Evolutionary conservation across 2,797 vertebrate genomes (phyloP).

Genomic region (Notolabrus celidotus): DNA sequence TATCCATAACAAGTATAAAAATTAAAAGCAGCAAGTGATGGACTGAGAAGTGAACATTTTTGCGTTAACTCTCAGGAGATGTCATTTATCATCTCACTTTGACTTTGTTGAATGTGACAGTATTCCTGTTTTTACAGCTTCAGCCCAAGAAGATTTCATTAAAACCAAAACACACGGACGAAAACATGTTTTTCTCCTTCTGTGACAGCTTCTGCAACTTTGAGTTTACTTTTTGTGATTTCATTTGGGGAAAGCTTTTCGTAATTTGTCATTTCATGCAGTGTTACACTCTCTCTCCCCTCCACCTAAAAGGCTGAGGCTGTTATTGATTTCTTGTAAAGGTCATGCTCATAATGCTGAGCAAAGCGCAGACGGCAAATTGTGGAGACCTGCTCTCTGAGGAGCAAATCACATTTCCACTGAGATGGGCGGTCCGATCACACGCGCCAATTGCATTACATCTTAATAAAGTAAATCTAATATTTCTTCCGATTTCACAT

Average conservation of each 20-base stretch:
- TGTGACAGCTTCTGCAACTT: neutral
- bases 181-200: neutral
- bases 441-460: constrained; percentile 30
- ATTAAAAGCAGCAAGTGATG: no score
- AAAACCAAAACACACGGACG: neutral
- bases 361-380: constrained; percentile 11
- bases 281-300: neutral
- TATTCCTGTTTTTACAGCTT: neutral
- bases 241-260: neutral
- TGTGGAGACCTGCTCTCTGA: constrained; percentile 8
- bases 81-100: neutral
- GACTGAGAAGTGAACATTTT: no score
- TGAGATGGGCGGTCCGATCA: constrained; percentile 36
- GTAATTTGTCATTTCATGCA: constrained; percentile 26
- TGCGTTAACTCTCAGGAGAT: no score
- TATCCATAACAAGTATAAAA: neutral
- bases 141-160: neutral
- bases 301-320: neutral
- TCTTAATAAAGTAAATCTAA: constrained; percentile 45
- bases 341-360: constrained; percentile 18
- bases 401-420: constrained; percentile 50
- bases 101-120: neutral
- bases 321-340: constrained; percentile 46
- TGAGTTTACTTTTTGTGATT: neutral
- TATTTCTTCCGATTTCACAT: constrained; percentile 16